Base-by-base conservation (phyloP, 2,113 vertebrate genomes). In the Barnardius zonarius region DNA sequence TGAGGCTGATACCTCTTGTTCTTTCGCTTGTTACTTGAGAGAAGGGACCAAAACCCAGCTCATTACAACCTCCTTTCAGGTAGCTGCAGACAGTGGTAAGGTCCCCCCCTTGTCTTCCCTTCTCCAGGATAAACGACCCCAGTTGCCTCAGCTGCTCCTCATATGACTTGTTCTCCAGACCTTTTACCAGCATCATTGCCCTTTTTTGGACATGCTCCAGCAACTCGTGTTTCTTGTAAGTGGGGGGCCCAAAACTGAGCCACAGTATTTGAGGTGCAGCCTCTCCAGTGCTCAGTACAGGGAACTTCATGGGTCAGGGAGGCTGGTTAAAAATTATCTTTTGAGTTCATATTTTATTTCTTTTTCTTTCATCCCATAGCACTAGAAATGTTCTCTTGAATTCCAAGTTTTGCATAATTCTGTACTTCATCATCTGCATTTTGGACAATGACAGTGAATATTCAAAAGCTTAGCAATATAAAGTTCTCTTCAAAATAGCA, bases 171-270 rank as follows among this genome's bases (percentile, higher is more conserved):
- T n/a, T 48, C 30, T 68, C n/a, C 62, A 68, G 3, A 9, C n/a
- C 35, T 46, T 74, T 52, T 39, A 37, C 13, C 23, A 46, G 28
- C 10, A 31, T 3, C 1, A 0, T 1, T 85, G 28, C 33, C 24
- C 3, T 25, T n/a, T 46, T 67, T 30, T 48, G 39, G n/a, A 8
- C 30, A 2, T 0, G 0, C 44, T 67, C 3, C 20, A 61, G 52
- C 28, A 27, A 30, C n/a, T 48, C 39, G 30, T 33, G 20, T 24
- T 15, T 31, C 39, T 8, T 61, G 30, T 2, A 16, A 18, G 16
- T 30, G 52, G 48, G 61, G 11, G 19, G 17, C 46, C 33, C 39
- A 35, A 37, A 74, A 22, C 9, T 54, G 28, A 46, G 1, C n/a
- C 30, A 30, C n/a, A 23, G 24, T 5, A 67, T 24, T 74, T 1